Base-by-base conservation (phyloP, 2,888 invertebrate species). In the Sinodicranocentrus sp. region DNA sequence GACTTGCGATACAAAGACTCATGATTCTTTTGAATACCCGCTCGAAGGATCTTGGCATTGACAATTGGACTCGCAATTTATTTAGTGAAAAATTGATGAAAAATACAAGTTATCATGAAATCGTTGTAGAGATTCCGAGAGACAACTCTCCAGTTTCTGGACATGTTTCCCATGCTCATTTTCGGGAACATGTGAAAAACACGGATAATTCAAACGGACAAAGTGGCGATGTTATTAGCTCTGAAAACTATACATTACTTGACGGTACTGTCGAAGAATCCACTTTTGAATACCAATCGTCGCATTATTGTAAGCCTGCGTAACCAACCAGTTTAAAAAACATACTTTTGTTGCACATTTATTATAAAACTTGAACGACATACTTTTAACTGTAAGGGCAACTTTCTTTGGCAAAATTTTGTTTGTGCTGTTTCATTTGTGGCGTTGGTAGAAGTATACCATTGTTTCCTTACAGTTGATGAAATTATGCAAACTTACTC, bases 281-380 rank as follows among this genome's bases (percentile, higher is more conserved):
- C 2, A 21, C 10, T 6, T 77, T 54, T 52, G 63, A 79, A 26
- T 33, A 71, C 10, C 61, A 79, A 21, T 48, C 25, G 10, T n/a
- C 13, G 5, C 78, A 79, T 33, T 79, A 63, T 26, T 79, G 78
- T 33, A 79, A 71, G 17, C 70, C 78, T 15, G 78, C 15, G 10
- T 48, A 48, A 57, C 6, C n/a, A n/a, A n/a, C n/a, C n/a, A n/a
- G n/a, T n/a, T n/a, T n/a, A n/a, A n/a, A n/a, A n/a, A n/a, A n/a
- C n/a, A n/a, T n/a, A n/a, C n/a, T n/a, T n/a, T n/a, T n/a, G n/a
- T n/a, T n/a, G n/a, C n/a, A n/a, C n/a, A n/a, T n/a, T n/a, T n/a
- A n/a, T n/a, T n/a, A n/a, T n/a, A n/a, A n/a, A n/a, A n/a, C n/a
- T n/a, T n/a, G n/a, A n/a, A n/a, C n/a, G n/a, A n/a, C n/a, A n/a